Evolutionary conservation across 2,797 vertebrate species (phyloP), one percentile per base, ranked within the genome.

Genomic region (Tokudaia muenninki): DNA sequence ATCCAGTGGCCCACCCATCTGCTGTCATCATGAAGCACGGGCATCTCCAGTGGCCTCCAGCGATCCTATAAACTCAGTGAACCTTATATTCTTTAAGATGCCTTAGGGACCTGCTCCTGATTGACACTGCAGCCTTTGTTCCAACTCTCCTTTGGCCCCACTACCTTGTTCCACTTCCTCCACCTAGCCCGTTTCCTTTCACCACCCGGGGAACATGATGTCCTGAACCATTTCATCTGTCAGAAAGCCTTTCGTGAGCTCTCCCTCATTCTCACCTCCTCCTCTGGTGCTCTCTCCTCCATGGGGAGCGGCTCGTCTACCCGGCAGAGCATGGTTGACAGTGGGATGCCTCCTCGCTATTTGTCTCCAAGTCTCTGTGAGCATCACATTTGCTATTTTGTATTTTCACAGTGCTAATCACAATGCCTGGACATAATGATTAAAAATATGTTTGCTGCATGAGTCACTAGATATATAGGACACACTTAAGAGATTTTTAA

Each of bases 171-270:
- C 83, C 22, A 74, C 6, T 87, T 95, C 61, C 31, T 80, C 81
- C 21, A 16, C 37, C 44, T 81, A 72, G 50, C 82, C 79, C 67
- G 7, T 70, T 88, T 90, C 87, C 90, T 96, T 92, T 91, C 44
- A 81, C 26, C 63, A 95, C 82, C 75, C 24, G 50, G 50, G n/a
- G 74, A 83, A 92, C 7, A 34, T 52, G 50, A 13, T 86, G 44
- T 63, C 91, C 41, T 55, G 87, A 77, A 88, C 77, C 9, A 65
- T 41, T 29, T 14, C 26, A 92, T 92, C 75, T 90, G 90, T 79
- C 65, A 57, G 90, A 95, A 87, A 94, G 50, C 65, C 88, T 91
- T 70, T 80, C n/a, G 13, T 44, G 67, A 31, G 55, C 29, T 52
- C 19, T 31, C 61, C 91, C 31, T 91, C 14, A 8, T 6, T 6